A percentile compares a stretch with the other conserved stretches of the same genome.
Conservation (phyloP, 2,888 invertebrate species). For the Galerucella pusilla region DNA sequence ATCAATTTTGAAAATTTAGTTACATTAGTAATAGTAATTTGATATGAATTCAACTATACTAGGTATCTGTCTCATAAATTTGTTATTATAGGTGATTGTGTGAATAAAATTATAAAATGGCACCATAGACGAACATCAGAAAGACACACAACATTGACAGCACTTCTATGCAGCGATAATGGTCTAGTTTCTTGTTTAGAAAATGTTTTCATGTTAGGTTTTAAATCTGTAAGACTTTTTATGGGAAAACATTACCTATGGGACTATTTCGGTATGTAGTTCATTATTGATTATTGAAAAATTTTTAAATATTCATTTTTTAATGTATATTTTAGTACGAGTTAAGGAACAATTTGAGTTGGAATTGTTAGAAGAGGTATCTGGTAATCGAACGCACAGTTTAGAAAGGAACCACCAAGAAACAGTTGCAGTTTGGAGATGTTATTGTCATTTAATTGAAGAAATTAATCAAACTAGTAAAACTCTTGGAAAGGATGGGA, state of each 20-base stretch:
- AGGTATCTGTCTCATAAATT: not conserved
- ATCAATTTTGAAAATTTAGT: not conserved
- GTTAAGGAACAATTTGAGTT: conserved; percentile 86
- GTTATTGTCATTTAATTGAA: conserved; percentile 89
- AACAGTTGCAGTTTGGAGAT: conserved; percentile 80
- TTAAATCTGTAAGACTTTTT: conserved; percentile 92
- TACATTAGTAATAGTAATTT: no score
- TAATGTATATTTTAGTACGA: conserved; percentile 69
- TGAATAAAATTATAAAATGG: conserved; percentile 97
- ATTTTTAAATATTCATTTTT: conserved; percentile 31
- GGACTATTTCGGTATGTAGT: conserved; percentile 90
- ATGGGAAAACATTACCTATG: conserved; percentile 95
- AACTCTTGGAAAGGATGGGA: conserved; percentile 96
- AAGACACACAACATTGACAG: conserved; percentile 86
- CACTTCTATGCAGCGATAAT: conserved; percentile 93
- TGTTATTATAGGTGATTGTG: conserved; percentile 79
- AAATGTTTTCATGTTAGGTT: conserved; percentile 95
- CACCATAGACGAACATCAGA: conserved; percentile 91
- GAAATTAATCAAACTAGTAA: conserved; percentile 88
- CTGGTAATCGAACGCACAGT: conserved; percentile 60
- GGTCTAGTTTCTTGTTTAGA: conserved; percentile 95
- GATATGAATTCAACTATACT: not conserved
- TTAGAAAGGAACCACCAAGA: conserved; percentile 64
- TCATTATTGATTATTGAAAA: conserved; percentile 25
- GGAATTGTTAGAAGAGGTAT: conserved; percentile 74